Evolutionary conservation across 2,797 vertebrate genomes (phyloP), one percentile per base, ranked within the genome.

Genomic region (Diceros bicornis): DNA sequence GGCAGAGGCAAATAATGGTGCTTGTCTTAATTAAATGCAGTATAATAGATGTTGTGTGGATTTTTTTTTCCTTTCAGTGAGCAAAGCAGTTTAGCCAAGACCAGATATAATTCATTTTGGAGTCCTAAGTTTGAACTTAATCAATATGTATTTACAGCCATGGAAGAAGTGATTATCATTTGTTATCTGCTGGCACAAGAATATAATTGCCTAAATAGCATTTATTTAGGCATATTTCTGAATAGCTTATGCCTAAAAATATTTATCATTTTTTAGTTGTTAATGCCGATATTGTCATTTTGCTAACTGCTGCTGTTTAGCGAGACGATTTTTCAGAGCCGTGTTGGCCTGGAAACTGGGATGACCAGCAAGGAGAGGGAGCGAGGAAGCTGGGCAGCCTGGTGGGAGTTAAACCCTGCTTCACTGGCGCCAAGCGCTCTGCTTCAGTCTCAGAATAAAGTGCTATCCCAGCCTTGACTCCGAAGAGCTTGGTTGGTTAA

Each of bases 21-120:
- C 98, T 98, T 98, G 98, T 99, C 99, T 99, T 99, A 99, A 99
- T 99, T 99, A 99, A 99, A 99, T 98, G 98, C 98, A 97, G 98
- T 98, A 98, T 99, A 99, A 99, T 99, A 99, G 98, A 98, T 98
- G 98, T 97, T 98, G 95, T 89, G 93, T 77, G 79, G 32, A 92
- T 87, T 96, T 97, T 77, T 85, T 69, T 64, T 79, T 62, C 96
- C 96, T 98, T 98, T 97, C 98, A 98, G 98, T 97, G 98, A 99
- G 98, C 97, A 98, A 98, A 98, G 98, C 98, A 98, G 98, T 99
- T 99, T 99, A 99, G 98, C 98, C 98, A 97, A 98, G 98, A 98
- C 97, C 97, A 98, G 98, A 98, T 98, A 98, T 99, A 99, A 99
- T 98, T 99, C 99, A 99, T 98, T 98, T 98, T 97, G 98, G 98